These are phyloP conservation scores for Morpho achilles DNA, from an alignment of 2,888 invertebrate genomes.

Conservation along the genomic window DNA sequence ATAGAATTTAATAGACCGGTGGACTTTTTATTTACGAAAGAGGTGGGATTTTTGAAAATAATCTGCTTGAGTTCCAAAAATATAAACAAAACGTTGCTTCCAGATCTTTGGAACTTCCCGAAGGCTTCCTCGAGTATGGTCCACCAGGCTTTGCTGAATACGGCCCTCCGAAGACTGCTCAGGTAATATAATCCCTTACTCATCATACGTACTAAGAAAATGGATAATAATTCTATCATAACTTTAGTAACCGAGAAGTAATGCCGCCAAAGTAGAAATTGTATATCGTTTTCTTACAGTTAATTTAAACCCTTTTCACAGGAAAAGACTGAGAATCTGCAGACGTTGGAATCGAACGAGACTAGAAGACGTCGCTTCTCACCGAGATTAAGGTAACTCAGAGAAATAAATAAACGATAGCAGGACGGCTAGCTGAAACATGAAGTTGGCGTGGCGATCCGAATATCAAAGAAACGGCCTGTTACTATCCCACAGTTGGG, in stretches of 20 bases:
- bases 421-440: too few species aligned
- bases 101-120: conserved; percentile 47
- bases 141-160: conserved; percentile 70
- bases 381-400: conserved; percentile 58
- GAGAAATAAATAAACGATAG: not conserved
- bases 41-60: too few species aligned
- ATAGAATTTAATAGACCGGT: too few species aligned
- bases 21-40: too few species aligned
- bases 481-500: too few species aligned
- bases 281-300: too few species aligned
- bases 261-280: too few species aligned
- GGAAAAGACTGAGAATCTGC: conserved; percentile 20
- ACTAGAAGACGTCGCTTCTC: conserved; percentile 61
- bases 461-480: too few species aligned
- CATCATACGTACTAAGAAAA: not conserved
- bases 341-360: conserved; percentile 45
- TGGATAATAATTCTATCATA: not conserved
- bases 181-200: conserved; percentile 1
- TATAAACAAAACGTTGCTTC: not conserved
- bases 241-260: too few species aligned
- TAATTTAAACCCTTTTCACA: conserved; percentile 10
- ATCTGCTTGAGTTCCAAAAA: too few species aligned
- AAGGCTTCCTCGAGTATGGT: conserved; percentile 69
- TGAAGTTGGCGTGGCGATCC: too few species aligned
- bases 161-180: conserved; percentile 57